phyloP scores from a whole-genome alignment of 1,140 invertebrate genomes.

The Heterodera schachtii region DNA sequence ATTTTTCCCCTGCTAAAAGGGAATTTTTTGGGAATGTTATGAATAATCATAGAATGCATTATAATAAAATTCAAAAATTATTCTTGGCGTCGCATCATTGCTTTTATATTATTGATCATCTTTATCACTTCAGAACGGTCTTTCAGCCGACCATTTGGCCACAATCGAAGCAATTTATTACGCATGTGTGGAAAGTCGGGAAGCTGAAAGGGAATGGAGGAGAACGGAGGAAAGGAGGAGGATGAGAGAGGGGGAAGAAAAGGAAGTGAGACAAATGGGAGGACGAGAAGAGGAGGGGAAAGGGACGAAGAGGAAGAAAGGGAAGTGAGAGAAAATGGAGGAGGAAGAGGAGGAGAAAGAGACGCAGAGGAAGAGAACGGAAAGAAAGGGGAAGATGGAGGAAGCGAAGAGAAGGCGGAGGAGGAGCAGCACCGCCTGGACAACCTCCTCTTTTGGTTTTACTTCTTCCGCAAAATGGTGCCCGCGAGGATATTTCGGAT shows the following conservation, averaged over 20 bases:
- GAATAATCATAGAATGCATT: too few species aligned
- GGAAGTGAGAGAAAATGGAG: not conserved
- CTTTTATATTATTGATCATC: too few species aligned
- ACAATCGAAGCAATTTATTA: slow-evolving; percentile 65
- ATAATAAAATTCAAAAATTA: too few species aligned
- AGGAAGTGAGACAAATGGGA: not conserved
- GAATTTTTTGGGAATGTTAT: too few species aligned
- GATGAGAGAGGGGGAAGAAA: slow-evolving; percentile 9
- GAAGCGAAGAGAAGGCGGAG: slow-evolving; percentile 13
- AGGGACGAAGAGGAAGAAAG: not conserved
- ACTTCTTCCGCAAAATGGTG: slow-evolving; percentile 40
- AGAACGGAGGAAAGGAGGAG: not conserved
- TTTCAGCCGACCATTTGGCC: slow-evolving; percentile 51
- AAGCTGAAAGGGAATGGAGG: slow-evolving; percentile 19
- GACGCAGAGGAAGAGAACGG: not conserved
- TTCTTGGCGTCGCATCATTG: too few species aligned
- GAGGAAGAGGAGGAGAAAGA: not conserved
- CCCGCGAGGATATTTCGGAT: not conserved
- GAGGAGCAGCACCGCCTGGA: slow-evolving; percentile 50
- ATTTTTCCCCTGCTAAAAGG: too few species aligned
- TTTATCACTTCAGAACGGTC: slow-evolving; percentile 39
- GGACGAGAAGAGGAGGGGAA: not conserved
- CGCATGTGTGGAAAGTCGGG: slow-evolving; percentile 50
- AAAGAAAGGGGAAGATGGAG: not conserved
- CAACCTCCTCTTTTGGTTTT: slow-evolving; percentile 62